Evolutionary conservation across 35 echinoderm and acorn worm species (phyloP).

Genomic region (Acanthaster planci): DNA sequence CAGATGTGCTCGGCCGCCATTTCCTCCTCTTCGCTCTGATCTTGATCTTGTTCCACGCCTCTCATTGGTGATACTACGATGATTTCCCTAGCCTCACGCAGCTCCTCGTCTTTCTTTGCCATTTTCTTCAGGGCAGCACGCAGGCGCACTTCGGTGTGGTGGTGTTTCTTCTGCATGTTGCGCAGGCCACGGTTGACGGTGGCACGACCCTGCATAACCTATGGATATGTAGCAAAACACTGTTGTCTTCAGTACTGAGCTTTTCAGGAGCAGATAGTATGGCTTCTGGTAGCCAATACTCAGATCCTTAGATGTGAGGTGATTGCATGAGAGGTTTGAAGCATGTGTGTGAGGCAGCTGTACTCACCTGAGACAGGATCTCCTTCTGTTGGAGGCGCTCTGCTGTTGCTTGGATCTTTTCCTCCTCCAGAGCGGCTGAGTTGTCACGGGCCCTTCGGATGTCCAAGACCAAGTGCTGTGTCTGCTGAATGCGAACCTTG

Average conservation of each 20-base stretch:
- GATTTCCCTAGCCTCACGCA: neutral
- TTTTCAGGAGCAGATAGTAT: too few species aligned
- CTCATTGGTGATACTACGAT: neutral
- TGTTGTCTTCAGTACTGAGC: too few species aligned
- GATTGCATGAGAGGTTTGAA: too few species aligned
- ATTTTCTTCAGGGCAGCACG: neutral
- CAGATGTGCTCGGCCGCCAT: neutral
- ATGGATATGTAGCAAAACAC: neutral
- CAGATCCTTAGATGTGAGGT: too few species aligned
- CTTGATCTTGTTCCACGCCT: neutral
- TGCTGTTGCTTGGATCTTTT: neutral
- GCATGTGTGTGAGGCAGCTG: too few species aligned
- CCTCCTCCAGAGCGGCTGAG: neutral
- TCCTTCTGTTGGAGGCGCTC: conserved; percentile 8
- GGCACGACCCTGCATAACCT: neutral
- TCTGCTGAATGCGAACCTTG: neutral
- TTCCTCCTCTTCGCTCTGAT: neutral
- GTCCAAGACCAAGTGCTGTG: neutral
- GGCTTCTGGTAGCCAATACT: too few species aligned
- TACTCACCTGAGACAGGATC: neutral
- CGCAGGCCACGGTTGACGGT: neutral
- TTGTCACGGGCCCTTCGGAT: neutral
- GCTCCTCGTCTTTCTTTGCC: neutral
- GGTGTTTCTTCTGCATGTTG: conserved; percentile 7
- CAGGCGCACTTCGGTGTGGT: conserved; percentile 10